Conservation (phyloP, 1,140 invertebrate species). For the Rhysida immarginata region DNA sequence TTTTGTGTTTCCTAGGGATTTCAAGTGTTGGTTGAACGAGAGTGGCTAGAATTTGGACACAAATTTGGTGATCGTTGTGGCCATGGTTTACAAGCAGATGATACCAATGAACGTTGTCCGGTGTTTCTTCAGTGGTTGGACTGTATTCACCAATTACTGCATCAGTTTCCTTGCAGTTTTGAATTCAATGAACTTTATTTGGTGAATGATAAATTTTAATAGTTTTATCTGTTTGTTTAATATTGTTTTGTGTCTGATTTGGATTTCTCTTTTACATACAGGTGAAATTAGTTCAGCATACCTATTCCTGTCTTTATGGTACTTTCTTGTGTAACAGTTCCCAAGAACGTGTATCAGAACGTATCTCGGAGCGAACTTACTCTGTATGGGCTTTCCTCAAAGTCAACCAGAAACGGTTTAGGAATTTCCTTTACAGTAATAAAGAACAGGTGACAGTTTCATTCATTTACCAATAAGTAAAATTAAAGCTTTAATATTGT, state of each 20-base stretch:
- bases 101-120: conserved; percentile 81
- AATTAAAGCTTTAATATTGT: too few species aligned
- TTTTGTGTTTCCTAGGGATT: conserved; percentile 52
- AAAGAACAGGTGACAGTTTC: conserved; percentile 28
- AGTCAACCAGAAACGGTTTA: conserved; percentile 48
- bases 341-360: conserved; percentile 50
- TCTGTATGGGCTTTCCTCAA: conserved; percentile 74
- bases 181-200: conserved; percentile 87
- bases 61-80: conserved; percentile 93
- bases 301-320: conserved; percentile 89
- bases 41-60: conserved; percentile 94
- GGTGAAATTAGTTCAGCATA: conserved; percentile 89
- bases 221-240: neutral
- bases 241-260: neutral
- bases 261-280: conserved; percentile 28
- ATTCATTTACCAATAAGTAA: too few species aligned
- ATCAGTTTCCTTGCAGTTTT: conserved; percentile 83
- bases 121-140: conserved; percentile 97
- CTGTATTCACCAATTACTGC: conserved; percentile 78
- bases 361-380: conserved; percentile 53
- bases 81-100: conserved; percentile 55
- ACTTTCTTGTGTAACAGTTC: conserved; percentile 88
- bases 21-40: conserved; percentile 74
- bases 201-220: conserved; percentile 34
- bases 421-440: conserved; percentile 67